Percentiles rank a stretch among this genome's conserved stretches.
These are phyloP conservation scores for Macrocentrus cingulum DNA, from an alignment of 1,140 invertebrate genomes.

Conservation along the genomic window DNA sequence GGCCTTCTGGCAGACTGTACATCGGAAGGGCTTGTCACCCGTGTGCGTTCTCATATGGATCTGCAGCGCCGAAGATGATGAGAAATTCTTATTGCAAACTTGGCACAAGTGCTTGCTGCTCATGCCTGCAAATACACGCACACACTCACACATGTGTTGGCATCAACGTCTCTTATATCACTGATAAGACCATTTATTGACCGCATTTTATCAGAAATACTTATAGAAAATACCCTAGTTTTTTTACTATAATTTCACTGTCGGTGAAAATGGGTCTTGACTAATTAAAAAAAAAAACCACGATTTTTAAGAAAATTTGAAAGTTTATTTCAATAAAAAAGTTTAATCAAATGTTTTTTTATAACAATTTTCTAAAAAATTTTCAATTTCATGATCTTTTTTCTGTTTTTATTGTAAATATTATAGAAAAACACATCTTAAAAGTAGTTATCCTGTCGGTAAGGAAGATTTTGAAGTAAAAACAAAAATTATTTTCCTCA, in stretches of 20 bases:
- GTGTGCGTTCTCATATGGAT: slow-evolving; percentile 99
- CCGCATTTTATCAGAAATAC: neutral
- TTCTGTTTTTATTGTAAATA: too few relatives aligned
- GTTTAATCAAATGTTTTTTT: too few relatives aligned
- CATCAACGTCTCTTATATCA: neutral
- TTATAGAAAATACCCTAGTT: neutral
- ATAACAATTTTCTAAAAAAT: too few relatives aligned
- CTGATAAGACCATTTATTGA: slow-evolving; percentile 3
- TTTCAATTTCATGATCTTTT: too few relatives aligned
- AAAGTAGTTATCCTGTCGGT: too few relatives aligned
- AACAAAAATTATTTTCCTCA: too few relatives aligned
- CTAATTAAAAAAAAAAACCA: too few relatives aligned
- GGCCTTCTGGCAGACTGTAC: slow-evolving; percentile 90
- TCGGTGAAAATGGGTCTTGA: neutral
- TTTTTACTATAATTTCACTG: neutral
- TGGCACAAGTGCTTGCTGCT: slow-evolving; percentile 89
- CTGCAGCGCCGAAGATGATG: slow-evolving; percentile 91
- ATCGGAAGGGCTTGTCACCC: slow-evolving; percentile 96
- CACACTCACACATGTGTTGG: slow-evolving; percentile 43
- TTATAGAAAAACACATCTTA: too few relatives aligned
- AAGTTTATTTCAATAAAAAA: too few relatives aligned
- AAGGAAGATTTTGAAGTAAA: too few relatives aligned
- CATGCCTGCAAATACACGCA: slow-evolving; percentile 64
- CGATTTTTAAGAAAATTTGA: too few relatives aligned
- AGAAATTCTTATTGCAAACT: slow-evolving; percentile 97